A percentile compares a stretch with the other conserved stretches of the same genome.
Evolutionary conservation across 2,797 vertebrate genomes (phyloP).

Genomic region (Hipposideros larvatus): DNA sequence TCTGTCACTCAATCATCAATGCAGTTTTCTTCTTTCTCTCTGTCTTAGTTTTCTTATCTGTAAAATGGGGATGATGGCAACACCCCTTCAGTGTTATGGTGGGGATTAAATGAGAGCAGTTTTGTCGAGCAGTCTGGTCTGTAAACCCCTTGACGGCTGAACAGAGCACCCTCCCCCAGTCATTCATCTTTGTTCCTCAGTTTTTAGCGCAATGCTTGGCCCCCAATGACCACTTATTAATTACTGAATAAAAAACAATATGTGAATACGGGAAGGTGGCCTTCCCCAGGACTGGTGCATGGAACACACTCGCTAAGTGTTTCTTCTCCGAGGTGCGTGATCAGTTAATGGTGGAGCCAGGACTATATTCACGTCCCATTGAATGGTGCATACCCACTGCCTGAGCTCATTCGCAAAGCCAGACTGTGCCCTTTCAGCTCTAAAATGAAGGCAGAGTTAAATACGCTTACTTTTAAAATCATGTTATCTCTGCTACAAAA

Average conservation of each 20-base stretch:
- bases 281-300: neutral
- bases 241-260: neutral
- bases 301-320: accelerated
- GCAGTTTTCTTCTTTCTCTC: neutral
- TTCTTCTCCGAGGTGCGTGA: neutral
- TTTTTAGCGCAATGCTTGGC: neutral
- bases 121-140: neutral
- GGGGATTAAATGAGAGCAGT: too few species aligned
- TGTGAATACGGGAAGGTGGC: accelerated
- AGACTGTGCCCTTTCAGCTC: neutral
- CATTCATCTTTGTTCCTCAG: neutral
- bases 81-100: too few species aligned
- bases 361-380: accelerated
- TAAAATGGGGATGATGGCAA: neutral
- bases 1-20: neutral
- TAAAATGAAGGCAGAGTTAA: neutral
- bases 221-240: neutral
- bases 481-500: too few species aligned
- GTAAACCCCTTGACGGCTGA: neutral
- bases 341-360: accelerated
- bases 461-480: too few species aligned
- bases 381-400: neutral
- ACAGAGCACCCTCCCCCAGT: accelerated
- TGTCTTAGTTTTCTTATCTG: neutral
- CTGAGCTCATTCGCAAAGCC: neutral